Base-by-base conservation (phyloP, 2,797 vertebrate species). In the Anisognathus igniventris region DNA sequence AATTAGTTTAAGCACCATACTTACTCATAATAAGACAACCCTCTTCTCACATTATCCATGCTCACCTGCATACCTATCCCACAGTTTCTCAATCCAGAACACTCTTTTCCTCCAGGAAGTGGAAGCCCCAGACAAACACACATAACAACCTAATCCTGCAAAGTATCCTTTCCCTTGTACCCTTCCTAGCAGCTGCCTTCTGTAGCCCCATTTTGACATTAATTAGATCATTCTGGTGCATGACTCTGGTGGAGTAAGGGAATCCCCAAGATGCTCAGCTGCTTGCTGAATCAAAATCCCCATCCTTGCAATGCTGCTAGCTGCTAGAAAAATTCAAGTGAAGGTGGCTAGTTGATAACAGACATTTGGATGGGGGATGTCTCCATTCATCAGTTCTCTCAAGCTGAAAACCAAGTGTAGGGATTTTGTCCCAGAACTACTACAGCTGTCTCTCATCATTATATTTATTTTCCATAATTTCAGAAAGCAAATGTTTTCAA, bases 171-270 rank as follows among this genome's bases (percentile, higher is more conserved):
- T 48, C 10, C 8, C 37, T 54, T 24, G 0, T 21, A 10, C 10
- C 3, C 5, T 21, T 48, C 1, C 28, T 60, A 44, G 25, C 48
- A 84, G 31, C 37, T 79, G 71, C 35, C n/a, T 81, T 60, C 60
- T 72, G 30, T 20, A 78, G 22, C 22, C 24, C 17, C n/a, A 24
- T 65, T 2, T 0, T 57, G 53, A 14, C 0, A 0, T 75, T 68
- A 61, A 82, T 82, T 57, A 64, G 18, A 53, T 28, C 7, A 2
- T 56, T 39, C 54, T 65, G 78, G 62, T 68, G 10, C n/a, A 23
- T 14, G 7, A 6, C 21, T 70, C 22, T 57, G 35, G 39, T 24
- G 35, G 23, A 28, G 31, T 57, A 35, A 67, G 10, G 27, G 39
- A 81, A 16, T 25, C n/a, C 12, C 40, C 12, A 70, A 19, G 20